Conservation (phyloP, 2,113 vertebrate genomes). For the Corythaeola cristata region DNA sequence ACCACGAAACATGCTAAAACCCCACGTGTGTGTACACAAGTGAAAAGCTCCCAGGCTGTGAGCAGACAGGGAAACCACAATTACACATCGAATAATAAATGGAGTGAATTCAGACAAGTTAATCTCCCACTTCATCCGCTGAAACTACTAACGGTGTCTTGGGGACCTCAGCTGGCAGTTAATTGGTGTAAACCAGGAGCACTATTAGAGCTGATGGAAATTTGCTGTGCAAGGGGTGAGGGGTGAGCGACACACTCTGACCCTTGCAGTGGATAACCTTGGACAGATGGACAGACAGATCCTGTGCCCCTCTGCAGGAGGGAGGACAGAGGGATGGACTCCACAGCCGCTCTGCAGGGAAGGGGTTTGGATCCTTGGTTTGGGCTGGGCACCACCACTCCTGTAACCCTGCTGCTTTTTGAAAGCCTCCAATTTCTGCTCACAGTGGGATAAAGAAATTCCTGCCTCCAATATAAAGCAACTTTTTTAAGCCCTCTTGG, state of each 20-base stretch:
- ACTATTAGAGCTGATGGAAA: background rate
- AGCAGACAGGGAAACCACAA: constrained; percentile 22
- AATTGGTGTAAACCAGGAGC: constrained; percentile 41
- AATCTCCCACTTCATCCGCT: constrained; percentile 38
- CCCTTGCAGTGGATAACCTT: background rate
- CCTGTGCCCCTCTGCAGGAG: background rate
- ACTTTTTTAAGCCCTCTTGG: background rate
- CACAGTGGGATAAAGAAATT: background rate
- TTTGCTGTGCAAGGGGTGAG: background rate
- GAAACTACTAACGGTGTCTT: constrained; percentile 36
- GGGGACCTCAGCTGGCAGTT: constrained; percentile 18
- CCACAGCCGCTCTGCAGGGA: accelerated
- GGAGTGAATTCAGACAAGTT: constrained; percentile 48
- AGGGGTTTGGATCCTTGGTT: background rate
- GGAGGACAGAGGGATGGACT: background rate
- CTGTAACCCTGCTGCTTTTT: background rate
- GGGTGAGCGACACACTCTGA: background rate
- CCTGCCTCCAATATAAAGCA: background rate
- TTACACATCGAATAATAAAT: constrained; percentile 38
- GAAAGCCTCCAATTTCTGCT: background rate
- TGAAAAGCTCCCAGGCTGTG: background rate
- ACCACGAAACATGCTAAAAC: background rate
- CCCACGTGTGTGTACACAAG: accelerated
- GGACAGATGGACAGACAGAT: background rate
- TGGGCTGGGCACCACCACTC: accelerated